Evolutionary conservation across 2,888 invertebrate species (phyloP), one percentile per base, ranked within the genome.

Genomic region (Glaucopsyche alexis): DNA sequence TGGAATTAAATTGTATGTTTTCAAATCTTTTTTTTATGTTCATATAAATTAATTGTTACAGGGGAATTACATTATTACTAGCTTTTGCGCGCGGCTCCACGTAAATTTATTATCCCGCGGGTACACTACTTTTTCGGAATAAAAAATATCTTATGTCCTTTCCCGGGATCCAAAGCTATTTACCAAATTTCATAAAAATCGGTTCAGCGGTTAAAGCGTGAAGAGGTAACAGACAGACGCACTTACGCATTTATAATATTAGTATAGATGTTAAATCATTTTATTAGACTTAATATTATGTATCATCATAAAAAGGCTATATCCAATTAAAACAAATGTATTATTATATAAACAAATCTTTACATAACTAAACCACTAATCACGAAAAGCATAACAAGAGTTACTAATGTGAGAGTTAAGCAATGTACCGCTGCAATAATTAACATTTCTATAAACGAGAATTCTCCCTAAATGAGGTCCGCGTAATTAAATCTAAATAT

Each of bases 391-490:
- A 60, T 60, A 60, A 60, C 29, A 60, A 60, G 60, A 55, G 16
- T 55, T 19, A 60, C 14, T 60, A 14, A 60, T 60, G 60, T 60
- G 60, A 11, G 29, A 29, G 60, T 13, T 13, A 29, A 47, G 47
- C 47, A 5, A 38, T 29, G 29, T 38, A 13, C 60, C 60, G 7
- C 29, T 60, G 60, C 60, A 60, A 60, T 60, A 60, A 60, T 60
- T 60, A 60, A 60, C 60, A 60, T 60, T 60, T 60, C 60, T 38
- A 60, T 60, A 38, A 60, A 60, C 42, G 67, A 67, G 45, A 67
- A 67, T 19, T 45, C 67, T 42, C 67, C 67, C 67, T 45, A 13
- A 67, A 67, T 67, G 67, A 67, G 67, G 67, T 67, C 67, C 42
- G 45, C 42, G 42, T 67, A 67, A 69, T 49, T 49, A 69, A 69